Evolutionary conservation across 2,797 vertebrate genomes (phyloP).

Genomic region (Dromococcyx pavoninus): DNA sequence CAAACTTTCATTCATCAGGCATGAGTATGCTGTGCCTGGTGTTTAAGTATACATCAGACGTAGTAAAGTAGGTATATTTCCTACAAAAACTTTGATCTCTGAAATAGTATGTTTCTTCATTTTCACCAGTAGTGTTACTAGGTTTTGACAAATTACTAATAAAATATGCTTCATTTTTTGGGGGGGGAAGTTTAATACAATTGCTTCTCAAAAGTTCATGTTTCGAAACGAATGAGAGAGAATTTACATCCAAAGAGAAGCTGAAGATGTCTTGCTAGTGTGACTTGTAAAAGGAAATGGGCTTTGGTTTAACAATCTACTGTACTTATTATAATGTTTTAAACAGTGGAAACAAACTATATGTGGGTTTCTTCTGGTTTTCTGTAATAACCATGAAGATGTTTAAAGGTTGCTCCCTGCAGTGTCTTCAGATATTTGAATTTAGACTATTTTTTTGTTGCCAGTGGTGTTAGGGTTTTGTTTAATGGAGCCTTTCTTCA

Average conservation of each 20-base stretch:
- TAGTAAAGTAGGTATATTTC: not conserved
- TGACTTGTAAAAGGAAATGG: not conserved
- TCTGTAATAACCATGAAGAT: fast-evolving
- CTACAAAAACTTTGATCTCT: not conserved
- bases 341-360: not conserved
- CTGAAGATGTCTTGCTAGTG: not conserved
- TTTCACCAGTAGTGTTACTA: not conserved
- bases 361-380: not conserved
- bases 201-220: not conserved
- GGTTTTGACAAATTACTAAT: not conserved
- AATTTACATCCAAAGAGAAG: not conserved
- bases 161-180: not conserved
- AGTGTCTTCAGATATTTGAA: not conserved
- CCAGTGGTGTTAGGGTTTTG: not conserved
- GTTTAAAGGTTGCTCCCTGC: not conserved
- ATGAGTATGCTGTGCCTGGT: not conserved
- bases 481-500: not conserved
- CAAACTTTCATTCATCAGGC: not conserved
- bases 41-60: not conserved
- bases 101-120: not conserved
- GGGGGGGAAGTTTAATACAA: too few relatives aligned
- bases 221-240: not conserved
- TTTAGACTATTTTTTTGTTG: not conserved
- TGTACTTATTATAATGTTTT: not conserved
- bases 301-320: not conserved